A percentile compares a stretch with the other conserved stretches of the same genome.
Evolutionary conservation across 2,113 vertebrate genomes (phyloP).

Genomic region (Lamprologus tigripictilis): DNA sequence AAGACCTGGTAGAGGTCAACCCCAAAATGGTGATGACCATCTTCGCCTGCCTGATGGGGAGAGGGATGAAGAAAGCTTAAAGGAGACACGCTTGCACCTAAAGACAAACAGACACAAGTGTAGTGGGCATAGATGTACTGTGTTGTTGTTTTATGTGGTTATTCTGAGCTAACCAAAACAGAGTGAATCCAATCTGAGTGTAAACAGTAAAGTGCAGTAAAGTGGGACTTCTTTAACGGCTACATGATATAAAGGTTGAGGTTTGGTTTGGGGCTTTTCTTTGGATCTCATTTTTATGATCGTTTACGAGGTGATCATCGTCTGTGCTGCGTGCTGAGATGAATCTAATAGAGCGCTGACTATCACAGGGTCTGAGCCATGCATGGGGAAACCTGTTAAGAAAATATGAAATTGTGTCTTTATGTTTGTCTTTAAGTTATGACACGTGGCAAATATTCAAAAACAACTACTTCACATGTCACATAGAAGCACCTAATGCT

Average conservation of each 20-base stretch:
- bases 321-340: neutral
- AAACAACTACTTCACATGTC: neutral
- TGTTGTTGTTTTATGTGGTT: neutral
- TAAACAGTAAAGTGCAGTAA: neutral
- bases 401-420: neutral
- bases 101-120: neutral
- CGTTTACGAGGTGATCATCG: neutral
- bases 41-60: slow-evolving; percentile 72
- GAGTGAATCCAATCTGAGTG: neutral
- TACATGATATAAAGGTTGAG: neutral
- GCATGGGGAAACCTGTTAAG: neutral
- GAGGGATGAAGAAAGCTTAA: slow-evolving; percentile 55
- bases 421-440: neutral
- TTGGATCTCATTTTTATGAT: neutral
- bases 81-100: neutral
- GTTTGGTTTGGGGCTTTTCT: neutral
- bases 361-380: neutral
- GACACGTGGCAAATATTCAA: neutral
- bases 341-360: neutral
- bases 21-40: slow-evolving; percentile 96
- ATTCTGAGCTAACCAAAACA: neutral
- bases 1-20: slow-evolving; percentile 88
- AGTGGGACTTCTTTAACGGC: neutral
- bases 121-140: neutral
- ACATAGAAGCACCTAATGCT: neutral